Base-by-base conservation (phyloP, 1,140 invertebrate species). In the Heliconius hermathena region DNA sequence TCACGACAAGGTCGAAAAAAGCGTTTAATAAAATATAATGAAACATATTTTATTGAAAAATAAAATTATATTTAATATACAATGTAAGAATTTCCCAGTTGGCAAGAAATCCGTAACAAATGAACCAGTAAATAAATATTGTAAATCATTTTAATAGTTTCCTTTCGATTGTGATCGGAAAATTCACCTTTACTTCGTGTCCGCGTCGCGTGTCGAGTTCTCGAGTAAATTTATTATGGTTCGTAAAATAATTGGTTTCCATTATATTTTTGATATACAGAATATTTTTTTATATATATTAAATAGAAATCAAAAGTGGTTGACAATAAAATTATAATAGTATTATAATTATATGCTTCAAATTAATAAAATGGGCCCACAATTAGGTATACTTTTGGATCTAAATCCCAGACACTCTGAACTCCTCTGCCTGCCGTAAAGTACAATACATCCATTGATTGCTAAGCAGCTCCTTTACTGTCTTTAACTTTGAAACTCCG, bases 161-260 rank as follows among this genome's bases (percentile, higher is more conserved):
- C 71, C 73, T 73, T 41, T 13, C 16, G 76, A 78, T 78, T 73
- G 26, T n/a, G n/a, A 78, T 78, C 76, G 76, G 52, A 73, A 60
- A 73, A 78, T 73, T 73, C 29, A 41, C 20, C 38, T 72, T 72
- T 77, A 57, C 9, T 41, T 71, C 36, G 20, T 33, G n/a, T 60
- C 46, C 22, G 54, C 54, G 54, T 78, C n/a, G 76, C 76, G 76
- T 78, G 76, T 29, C 9, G 9, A 66, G n/a, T 13, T 66, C 20
- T 16, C 11, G 9, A 66, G 0, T 66, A 26, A 66, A 66, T 66
- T 26, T 66, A 66, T 22, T 66, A 26, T 26, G 3, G 9, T 29
- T 13, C 9, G 22, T 66, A 26, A 26, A 66, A 66, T 66, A 29
- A 66, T 66, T 66, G 3, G 8, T 11, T 66, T 66, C 2, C 11